These are phyloP conservation scores for Bergia sp. DNA, from an alignment of 92 coral and sea anemone genomes.

Conservation along the genomic window DNA sequence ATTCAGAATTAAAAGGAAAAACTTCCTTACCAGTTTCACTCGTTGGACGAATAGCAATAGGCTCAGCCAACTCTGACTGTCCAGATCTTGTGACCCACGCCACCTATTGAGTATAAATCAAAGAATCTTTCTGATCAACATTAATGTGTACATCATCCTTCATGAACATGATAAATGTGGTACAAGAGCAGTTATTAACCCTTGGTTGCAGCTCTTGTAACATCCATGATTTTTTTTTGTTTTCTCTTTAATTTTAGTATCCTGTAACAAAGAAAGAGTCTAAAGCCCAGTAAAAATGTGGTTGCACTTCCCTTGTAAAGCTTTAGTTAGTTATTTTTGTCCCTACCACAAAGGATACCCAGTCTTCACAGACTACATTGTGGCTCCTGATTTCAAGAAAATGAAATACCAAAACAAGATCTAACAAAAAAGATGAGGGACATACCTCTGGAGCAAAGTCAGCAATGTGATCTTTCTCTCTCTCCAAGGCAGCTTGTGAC, in stretches of 20 bases:
- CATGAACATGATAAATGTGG: too few species aligned
- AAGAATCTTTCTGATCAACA: background rate
- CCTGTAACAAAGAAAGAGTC: too few species aligned
- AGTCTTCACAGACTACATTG: too few species aligned
- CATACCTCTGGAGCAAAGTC: slow-evolving; percentile 98
- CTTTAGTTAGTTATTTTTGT: too few species aligned
- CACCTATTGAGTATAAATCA: slow-evolving; percentile 59
- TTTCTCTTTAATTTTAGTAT: too few species aligned
- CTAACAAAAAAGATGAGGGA: background rate
- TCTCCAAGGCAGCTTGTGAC: slow-evolving; percentile 94
- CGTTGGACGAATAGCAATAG: slow-evolving; percentile 96
- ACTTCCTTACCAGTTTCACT: slow-evolving; percentile 87
- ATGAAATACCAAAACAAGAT: background rate
- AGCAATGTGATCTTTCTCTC: slow-evolving; percentile 92
- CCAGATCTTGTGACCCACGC: slow-evolving; percentile 99
- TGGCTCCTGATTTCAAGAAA: background rate
- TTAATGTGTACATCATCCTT: background rate
- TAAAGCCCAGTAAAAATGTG: too few species aligned
- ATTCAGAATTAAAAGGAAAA: background rate
- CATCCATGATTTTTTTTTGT: too few species aligned
- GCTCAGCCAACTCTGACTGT: slow-evolving; percentile 95
- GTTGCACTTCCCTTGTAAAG: too few species aligned
- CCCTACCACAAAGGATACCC: too few species aligned
- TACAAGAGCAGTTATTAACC: background rate
- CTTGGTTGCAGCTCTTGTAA: too few species aligned